Evolutionary conservation across 53 echinoderm and acorn worm genomes (phyloP).

Genomic region (Apostichopus leukothele): DNA sequence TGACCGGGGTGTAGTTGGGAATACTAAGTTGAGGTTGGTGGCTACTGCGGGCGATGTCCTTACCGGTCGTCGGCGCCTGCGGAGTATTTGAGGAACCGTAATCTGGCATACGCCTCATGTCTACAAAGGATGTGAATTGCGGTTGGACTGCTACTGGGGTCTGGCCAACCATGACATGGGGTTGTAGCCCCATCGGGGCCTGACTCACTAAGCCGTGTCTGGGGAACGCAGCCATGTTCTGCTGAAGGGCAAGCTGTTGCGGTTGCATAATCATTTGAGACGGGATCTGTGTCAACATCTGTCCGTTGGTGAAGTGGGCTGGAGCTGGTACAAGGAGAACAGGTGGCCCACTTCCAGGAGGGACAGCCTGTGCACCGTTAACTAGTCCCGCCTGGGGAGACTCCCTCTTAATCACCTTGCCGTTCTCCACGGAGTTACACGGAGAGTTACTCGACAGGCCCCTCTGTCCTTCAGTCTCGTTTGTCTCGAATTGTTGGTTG

Average conservation of each 20-base stretch:
- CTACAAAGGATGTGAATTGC: slow-evolving; percentile 38
- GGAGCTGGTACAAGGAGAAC: slow-evolving; percentile 35
- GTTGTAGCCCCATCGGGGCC: slow-evolving; percentile 42
- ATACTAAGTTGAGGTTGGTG: slow-evolving; percentile 9
- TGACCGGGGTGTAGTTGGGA: slow-evolving; percentile 38
- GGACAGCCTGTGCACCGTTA: neutral
- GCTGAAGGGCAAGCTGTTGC: slow-evolving; percentile 40
- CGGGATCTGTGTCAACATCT: slow-evolving; percentile 26
- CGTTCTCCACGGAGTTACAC: neutral
- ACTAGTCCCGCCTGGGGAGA: neutral
- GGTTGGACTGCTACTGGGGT: slow-evolving; percentile 42
- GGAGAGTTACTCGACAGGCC: neutral
- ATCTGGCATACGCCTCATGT: slow-evolving; percentile 31
- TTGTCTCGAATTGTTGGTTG: neutral
- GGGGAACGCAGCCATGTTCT: slow-evolving; percentile 47
- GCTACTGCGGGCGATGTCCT: neutral
- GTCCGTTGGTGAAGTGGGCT: slow-evolving; percentile 31
- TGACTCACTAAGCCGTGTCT: slow-evolving; percentile 35
- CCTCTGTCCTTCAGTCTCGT: neutral
- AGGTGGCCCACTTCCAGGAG: slow-evolving; percentile 16
- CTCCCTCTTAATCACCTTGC: neutral
- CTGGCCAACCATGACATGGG: slow-evolving; percentile 46
- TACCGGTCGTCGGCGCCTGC: neutral
- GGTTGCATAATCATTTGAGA: slow-evolving; percentile 45
- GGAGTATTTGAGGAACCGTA: neutral